These are phyloP conservation scores for Lepidurus packardi DNA, from an alignment of 1,140 invertebrate genomes.

Conservation along the genomic window DNA sequence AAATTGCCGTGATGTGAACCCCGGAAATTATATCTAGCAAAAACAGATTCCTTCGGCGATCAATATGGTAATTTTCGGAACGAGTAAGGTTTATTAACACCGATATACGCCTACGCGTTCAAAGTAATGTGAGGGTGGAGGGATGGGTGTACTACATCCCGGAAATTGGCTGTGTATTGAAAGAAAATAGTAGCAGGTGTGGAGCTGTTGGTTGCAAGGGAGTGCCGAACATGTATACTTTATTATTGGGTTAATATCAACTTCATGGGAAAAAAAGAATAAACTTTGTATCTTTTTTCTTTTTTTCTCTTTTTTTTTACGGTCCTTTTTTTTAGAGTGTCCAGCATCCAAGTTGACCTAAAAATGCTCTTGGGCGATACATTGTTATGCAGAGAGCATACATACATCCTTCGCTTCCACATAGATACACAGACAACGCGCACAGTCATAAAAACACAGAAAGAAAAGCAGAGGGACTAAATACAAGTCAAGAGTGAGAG, in stretches of 20 bases:
- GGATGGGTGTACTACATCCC: constrained; percentile 1
- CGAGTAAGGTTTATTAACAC: neutral
- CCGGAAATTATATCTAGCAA: neutral
- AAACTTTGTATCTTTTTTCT: neutral
- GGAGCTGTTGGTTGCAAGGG: neutral
- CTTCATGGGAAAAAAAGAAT: neutral
- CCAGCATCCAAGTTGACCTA: constrained; percentile 1
- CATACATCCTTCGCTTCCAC: constrained; percentile 16
- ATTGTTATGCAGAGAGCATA: constrained; percentile 19
- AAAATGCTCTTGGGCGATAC: constrained; percentile 7
- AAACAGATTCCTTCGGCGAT: neutral
- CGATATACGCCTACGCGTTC: neutral
- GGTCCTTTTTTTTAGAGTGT: neutral
- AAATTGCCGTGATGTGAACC: too few species aligned
- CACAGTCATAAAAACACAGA: constrained; percentile 18
- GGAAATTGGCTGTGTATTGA: neutral
- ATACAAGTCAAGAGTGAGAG: constrained; percentile 3
- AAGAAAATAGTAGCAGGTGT: neutral
- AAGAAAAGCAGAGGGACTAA: neutral
- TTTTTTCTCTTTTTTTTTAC: neutral
- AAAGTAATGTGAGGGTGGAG: constrained; percentile 5
- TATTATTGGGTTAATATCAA: neutral
- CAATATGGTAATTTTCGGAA: neutral
- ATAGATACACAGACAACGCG: neutral
- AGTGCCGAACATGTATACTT: neutral